Base-by-base conservation (phyloP, 2,797 vertebrate genomes). In the Silurus aristotelis region DNA sequence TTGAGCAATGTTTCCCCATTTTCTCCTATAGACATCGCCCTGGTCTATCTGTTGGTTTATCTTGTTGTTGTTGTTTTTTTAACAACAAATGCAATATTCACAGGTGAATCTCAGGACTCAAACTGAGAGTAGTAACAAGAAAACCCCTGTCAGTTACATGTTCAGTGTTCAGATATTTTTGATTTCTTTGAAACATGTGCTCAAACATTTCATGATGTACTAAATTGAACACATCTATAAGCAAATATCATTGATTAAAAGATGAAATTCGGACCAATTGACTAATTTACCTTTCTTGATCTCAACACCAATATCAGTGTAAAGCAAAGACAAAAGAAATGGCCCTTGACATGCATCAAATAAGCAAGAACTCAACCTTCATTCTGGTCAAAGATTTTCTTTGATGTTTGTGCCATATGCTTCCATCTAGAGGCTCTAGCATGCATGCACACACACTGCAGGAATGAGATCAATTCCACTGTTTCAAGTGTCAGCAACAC, bases 361-460 rank as follows among this genome's bases (percentile, higher is more conserved):
- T 9, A n/a, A 19, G 3, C 19, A 17, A 71, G 8, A 71, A 71
- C 19, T 12, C 8, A 43, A 46, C 7, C 68, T 46, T 48, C 19
- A 5, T 46, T 48, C 20, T 13, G 43, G 3, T 43, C 67, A 43
- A 17, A 10, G 1, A 22, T 43, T 19, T 38, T 20, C 13, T 46
- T 8, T 1, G 27, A 61, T 60, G 22, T 43, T 61, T 78, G 75
- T 58, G 20, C 14, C 48, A 19, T 52, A 38, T 67, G 70, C 79
- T 76, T 27, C 84, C 79, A 73, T 17, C 84, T 75, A 82, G 78
- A 75, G 84, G 77, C 25, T 63, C 0, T 9, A 55, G 6, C 56
- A 72, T 10, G 27, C 43, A 80, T 8, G 8, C 12, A 73, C 73
- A 73, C 73, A 79, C 15, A 68, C 48, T 81, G 25, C 20, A 76